These are phyloP conservation scores for Andrena cerasifolii DNA, from an alignment of 1,140 invertebrate genomes.

Conservation along the genomic window DNA sequence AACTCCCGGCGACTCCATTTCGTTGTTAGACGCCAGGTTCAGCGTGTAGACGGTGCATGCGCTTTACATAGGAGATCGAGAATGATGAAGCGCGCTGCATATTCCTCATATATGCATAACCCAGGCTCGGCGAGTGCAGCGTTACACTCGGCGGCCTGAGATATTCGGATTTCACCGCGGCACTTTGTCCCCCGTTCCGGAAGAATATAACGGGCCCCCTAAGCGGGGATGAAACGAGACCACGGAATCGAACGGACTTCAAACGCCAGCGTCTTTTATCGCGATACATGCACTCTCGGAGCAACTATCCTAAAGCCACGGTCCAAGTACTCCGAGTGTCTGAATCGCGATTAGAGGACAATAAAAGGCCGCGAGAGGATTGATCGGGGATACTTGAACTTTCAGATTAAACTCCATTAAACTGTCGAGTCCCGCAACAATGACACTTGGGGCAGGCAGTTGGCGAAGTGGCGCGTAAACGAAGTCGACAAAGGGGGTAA, in stretches of 20 bases:
- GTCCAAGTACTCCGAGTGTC: too few relatives aligned
- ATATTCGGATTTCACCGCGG: conserved; percentile 57
- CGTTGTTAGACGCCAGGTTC: conserved; percentile 40
- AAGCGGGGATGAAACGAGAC: background rate
- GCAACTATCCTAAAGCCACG: too few relatives aligned
- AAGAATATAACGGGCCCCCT: conserved; percentile 47
- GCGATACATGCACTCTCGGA: background rate
- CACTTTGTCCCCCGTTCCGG: conserved; percentile 52
- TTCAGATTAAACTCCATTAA: conserved; percentile 6
- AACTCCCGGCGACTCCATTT: conserved; percentile 4
- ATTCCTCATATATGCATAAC: conserved; percentile 45
- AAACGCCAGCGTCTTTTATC: background rate
- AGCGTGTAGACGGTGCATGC: conserved; percentile 37
- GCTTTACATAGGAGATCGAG: conserved; percentile 54
- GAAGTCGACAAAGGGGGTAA: conserved; percentile 48
- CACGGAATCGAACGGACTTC: conserved; percentile 4
- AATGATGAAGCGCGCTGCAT: conserved; percentile 51
- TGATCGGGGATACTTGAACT: too few relatives aligned
- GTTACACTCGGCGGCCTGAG: conserved; percentile 44
- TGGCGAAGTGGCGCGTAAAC: conserved; percentile 46
- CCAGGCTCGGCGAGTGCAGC: conserved; percentile 33
- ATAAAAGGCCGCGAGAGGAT: too few relatives aligned
- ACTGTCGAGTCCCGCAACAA: conserved; percentile 16
- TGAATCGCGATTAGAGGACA: too few relatives aligned
- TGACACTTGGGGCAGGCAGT: conserved; percentile 14